Evolutionary conservation across 2,797 vertebrate species (phyloP), one percentile per base, ranked within the genome.

Genomic region (Pangasius mekongensis): DNA sequence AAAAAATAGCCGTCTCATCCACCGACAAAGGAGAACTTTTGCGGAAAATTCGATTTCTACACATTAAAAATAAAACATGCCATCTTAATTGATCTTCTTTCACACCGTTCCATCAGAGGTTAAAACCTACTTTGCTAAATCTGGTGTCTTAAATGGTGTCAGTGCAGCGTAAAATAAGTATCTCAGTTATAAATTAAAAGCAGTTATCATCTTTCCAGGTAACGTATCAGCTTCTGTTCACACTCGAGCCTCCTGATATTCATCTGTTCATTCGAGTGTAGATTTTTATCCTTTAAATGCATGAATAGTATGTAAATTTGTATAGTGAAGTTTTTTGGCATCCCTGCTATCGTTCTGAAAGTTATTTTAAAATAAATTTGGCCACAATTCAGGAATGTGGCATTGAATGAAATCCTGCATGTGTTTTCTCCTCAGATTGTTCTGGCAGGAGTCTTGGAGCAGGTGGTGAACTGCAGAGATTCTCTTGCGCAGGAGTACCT

Each of bases 381-480:
- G 47, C 13, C 0, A 13, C 30, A 77, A 52, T 18, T 20, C 27
- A 30, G 24, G 8, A 33, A 14, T 6, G 8, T 80, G 77, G 36
- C 8, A 2, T 43, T 10, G 73, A 52, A 27, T 52, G n/a, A 56
- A 52, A 18, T 54, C 7, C 52, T 36, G 14, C 14, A 5, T 47
- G 24, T 22, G 39, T 39, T 39, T 43, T 33, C 39, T 24, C 91
- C 36, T 27, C 92, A 99, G 99, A 96, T 99, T 71, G 99, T 99
- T 92, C 95, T 99, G 81, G 80, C 98, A 56, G 98, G 98, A 85
- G 98, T 99, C 88, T 92, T 99, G 95, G 99, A 99, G 91, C 99
- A 99, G 92, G 98, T 99, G 47, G 99, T 99, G 69, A 99, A 99
- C 94, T 99, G 99, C 91, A 97, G 99, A 94, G 99, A 99, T 95